Percentiles rank a stretch among this genome's conserved stretches.
phyloP scores from a whole-genome alignment of 1,140 invertebrate genomes.

The Diorhabda elongata region DNA sequence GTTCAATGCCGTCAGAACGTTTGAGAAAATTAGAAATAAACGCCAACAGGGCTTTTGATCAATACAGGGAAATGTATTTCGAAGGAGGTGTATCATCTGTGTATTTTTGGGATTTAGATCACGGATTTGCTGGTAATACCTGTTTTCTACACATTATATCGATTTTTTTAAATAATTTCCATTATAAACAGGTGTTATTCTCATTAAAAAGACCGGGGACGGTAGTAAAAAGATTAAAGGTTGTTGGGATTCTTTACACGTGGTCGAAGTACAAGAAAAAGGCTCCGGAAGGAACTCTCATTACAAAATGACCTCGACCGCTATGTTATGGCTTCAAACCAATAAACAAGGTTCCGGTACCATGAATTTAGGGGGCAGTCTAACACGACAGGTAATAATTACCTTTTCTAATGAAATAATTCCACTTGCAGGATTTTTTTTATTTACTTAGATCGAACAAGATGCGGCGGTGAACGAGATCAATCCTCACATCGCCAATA shows the following conservation, averaged over 20 bases:
- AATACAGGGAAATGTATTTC: constrained; percentile 99
- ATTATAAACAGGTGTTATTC: constrained; percentile 73
- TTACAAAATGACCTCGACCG: constrained; percentile 98
- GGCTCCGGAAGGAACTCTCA: constrained; percentile 89
- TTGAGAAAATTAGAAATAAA: constrained; percentile 95
- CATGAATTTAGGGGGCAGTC: constrained; percentile 97
- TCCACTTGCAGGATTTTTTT: neutral
- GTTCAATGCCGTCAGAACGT: constrained; percentile 95
- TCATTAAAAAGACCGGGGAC: constrained; percentile 98
- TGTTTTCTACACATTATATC: no score
- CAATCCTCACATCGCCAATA: constrained; percentile 96
- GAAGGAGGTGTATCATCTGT: constrained; percentile 99
- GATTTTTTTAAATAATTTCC: no score
- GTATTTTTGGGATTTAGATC: constrained; percentile 98
- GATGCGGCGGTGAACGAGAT: constrained; percentile 86
- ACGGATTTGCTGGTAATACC: constrained; percentile 84
- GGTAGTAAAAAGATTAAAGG: constrained; percentile 94
- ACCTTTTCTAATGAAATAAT: neutral
- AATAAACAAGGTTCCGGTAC: constrained; percentile 94
- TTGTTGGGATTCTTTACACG: constrained; percentile 99
- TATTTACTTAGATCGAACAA: constrained; percentile 70
- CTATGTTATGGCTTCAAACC: constrained; percentile 99
- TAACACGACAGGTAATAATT: constrained; percentile 83
- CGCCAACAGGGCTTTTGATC: constrained; percentile 97
- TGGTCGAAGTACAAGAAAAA: constrained; percentile 97